phyloP scores from a whole-genome alignment of 2,113 vertebrate genomes.

The Seriola dumerili region DNA sequence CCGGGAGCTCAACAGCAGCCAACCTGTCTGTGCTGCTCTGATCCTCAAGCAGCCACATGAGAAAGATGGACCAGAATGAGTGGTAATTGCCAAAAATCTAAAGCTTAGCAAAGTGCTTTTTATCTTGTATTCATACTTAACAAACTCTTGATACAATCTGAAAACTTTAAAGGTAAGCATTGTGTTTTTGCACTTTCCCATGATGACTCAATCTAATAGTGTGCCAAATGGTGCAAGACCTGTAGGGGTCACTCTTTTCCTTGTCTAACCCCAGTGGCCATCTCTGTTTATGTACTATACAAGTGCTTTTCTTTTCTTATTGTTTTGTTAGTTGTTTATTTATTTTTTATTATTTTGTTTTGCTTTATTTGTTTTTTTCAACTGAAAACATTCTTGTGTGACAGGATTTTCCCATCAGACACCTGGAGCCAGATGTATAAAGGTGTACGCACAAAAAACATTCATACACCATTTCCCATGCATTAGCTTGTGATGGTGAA shows the following conservation, averaged over 20 bases:
- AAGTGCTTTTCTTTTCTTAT: neutral
- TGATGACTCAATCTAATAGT: no score
- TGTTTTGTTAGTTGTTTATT: no score
- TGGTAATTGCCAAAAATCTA: slow-evolving; percentile 19
- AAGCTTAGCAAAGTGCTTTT: slow-evolving; percentile 28
- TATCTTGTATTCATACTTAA: neutral
- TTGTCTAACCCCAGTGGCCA: neutral
- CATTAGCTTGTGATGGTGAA: neutral
- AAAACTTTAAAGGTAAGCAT: neutral
- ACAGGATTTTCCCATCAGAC: neutral
- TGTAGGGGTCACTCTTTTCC: neutral
- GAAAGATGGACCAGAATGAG: neutral
- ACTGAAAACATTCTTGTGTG: neutral
- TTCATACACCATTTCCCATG: neutral
- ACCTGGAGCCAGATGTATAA: neutral
- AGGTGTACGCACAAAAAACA: neutral
- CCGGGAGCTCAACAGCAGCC: slow-evolving; percentile 5
- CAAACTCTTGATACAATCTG: neutral
- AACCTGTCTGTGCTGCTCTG: slow-evolving; percentile 56
- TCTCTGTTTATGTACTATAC: neutral
- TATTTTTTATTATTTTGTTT: no score
- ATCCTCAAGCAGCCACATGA: neutral
- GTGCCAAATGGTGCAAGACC: neutral
- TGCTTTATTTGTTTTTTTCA: neutral
- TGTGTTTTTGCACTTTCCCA: neutral